Evolutionary conservation across 1,140 invertebrate species (phyloP), one percentile per base, ranked within the genome.

Genomic region (Drosophila ogumai): DNA sequence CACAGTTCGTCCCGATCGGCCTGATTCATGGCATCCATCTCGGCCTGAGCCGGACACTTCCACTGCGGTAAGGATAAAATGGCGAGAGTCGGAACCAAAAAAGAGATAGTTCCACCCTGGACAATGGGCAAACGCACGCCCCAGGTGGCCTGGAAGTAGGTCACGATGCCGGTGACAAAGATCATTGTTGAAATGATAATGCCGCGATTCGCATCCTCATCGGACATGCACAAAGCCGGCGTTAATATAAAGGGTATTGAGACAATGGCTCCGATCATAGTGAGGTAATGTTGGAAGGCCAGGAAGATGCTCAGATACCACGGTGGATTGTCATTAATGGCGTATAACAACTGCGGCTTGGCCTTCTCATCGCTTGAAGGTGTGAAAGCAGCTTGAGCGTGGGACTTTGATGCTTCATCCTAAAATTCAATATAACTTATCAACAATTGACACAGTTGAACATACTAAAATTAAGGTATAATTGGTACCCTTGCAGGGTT

Each of bases 141-240:
- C 92, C 98, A 94, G 0, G 96, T 96, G 6, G 95, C 94, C 92
- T 98, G 97, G 3, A 98, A 69, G 73, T 96, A 95, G 0, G 97
- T 98, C 3, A 97, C 95, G 0, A 98, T 91, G 13, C 97, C 97
- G 28, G 96, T 97, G 6, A 98, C 96, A 82, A 98, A 97, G 59
- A 98, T 97, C 94, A 97, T 97, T 0, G 97, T 98, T 0, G 96
- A 97, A 64, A 98, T 96, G 25, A 98, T 96, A 81, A 97, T 94
- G 69, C 95, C 96, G 47, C 95, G 93, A n/a, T 96, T 95, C 0
- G 96, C 96, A 92, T 97, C 96, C 43, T 96, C 94, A 65, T 96
- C 95, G 2, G 94, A 94, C 95, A 98, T 97, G 91, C 97, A 98
- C 3, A 98, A 93, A 0, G 95, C 95, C 3, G 96, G 96, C 15